A percentile compares a stretch with the other conserved stretches of the same genome.
Conservation (phyloP, 2,888 invertebrate species). For the Trissolcus brochymenae region DNA sequence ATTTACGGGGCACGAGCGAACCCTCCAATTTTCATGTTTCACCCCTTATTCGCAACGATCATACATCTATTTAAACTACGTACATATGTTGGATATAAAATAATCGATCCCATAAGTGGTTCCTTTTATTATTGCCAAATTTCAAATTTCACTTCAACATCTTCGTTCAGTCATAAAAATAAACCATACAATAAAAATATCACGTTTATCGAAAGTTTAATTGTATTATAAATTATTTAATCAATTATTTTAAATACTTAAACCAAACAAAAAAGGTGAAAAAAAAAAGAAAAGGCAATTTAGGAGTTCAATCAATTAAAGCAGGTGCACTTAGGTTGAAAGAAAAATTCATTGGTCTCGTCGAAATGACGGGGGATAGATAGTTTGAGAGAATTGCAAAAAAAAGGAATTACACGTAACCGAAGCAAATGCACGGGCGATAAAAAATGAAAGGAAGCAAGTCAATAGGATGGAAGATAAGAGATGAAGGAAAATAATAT, state of each 20-base stretch:
- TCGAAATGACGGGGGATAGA: not conserved
- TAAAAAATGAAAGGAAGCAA: slow-evolving; percentile 28
- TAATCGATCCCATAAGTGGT: slow-evolving; percentile 22
- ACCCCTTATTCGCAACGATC: slow-evolving; percentile 20
- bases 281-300: no score
- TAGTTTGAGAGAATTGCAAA: slow-evolving; percentile 9
- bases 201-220: no score
- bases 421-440: slow-evolving; percentile 7
- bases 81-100: slow-evolving; percentile 26
- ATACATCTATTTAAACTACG: slow-evolving; percentile 22
- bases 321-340: no score
- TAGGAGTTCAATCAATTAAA: no score
- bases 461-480: slow-evolving; percentile 44
- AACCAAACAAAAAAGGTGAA: no score
- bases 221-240: no score
- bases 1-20: slow-evolving; percentile 13
- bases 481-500: slow-evolving; percentile 43
- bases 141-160: no score
- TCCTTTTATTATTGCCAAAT: no score
- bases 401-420: slow-evolving; percentile 12
- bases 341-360: not conserved
- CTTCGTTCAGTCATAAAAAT: no score
- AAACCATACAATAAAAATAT: no score
- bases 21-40: slow-evolving; percentile 28
- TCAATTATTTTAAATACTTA: no score